phyloP scores from a whole-genome alignment of 1,140 invertebrate genomes.

The Drosophila mauritiana region DNA sequence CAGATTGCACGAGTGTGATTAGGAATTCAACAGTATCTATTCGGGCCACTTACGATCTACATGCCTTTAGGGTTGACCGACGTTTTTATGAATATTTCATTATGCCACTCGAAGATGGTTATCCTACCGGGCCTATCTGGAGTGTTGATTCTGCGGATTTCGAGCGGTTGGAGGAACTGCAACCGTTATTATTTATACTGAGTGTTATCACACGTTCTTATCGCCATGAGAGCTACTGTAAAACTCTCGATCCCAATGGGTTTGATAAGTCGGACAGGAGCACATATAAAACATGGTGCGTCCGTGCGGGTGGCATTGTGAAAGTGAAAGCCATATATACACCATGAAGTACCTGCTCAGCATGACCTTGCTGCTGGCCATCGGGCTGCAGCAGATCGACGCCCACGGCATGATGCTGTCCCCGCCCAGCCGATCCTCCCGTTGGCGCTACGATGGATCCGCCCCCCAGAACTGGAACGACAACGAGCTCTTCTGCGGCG shows the following conservation, averaged over 20 bases:
- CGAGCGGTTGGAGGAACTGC: slow-evolving; percentile 8
- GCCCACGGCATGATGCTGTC: slow-evolving; percentile 89
- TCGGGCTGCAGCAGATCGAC: slow-evolving; percentile 65
- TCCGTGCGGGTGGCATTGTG: slow-evolving; percentile 42
- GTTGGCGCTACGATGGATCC: slow-evolving; percentile 87
- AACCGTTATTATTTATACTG: slow-evolving; percentile 42
- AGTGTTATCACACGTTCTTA: slow-evolving; percentile 32
- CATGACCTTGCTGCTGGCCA: slow-evolving; percentile 62
- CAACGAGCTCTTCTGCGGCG: slow-evolving; percentile 89
- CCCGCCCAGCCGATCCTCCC: slow-evolving; percentile 88
- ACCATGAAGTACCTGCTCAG: slow-evolving; percentile 67
- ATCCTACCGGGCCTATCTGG: slow-evolving; percentile 36
- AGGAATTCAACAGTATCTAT: slow-evolving; percentile 17
- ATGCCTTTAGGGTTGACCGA: slow-evolving; percentile 1
- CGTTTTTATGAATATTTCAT: slow-evolving; percentile 61
- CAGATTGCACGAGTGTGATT: slow-evolving; percentile 33
- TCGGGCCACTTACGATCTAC: slow-evolving; percentile 1
- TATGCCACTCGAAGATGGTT: slow-evolving; percentile 54
- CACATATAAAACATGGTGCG: slow-evolving; percentile 42
- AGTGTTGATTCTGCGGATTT: slow-evolving; percentile 30
- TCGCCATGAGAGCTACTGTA: slow-evolving; percentile 63
- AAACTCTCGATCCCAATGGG: slow-evolving; percentile 53
- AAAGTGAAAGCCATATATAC: slow-evolving; percentile 63
- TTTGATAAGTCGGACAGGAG: slow-evolving; percentile 49
- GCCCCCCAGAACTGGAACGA: slow-evolving; percentile 88